Evolutionary conservation across 2,797 vertebrate species (phyloP), one percentile per base, ranked within the genome.

Genomic region (Manis pentadactyla): DNA sequence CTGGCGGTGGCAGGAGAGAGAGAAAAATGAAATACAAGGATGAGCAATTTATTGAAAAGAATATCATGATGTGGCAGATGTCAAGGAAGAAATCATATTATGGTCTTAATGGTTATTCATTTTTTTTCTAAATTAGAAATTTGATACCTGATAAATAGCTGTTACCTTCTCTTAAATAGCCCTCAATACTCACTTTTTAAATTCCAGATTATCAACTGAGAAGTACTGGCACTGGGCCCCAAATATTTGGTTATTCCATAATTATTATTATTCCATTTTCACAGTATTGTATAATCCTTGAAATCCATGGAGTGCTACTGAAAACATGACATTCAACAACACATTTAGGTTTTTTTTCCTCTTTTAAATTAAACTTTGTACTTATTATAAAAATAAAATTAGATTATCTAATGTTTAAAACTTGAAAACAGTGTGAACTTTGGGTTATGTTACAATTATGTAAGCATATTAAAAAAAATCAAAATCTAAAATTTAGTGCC

Each of bases 11-110:
- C 53, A 94, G 23, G n/a, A 88, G 91, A 92, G 37, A 82, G 18
- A 92, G 63, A 75, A 77, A 89, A 92, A 93, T 53, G 18, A 89
- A 90, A 83, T 77, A 92, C 85, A 69, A 39, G 71, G 49, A 64
- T 71, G 39, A 86, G 49, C 46, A 61, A 89, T 91, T 85, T 91
- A 93, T 88, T 77, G 31, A 25, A 57, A 95, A 94, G 74, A 95
- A 59, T 78, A 77, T 71, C 75, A 87, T 68, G 79, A 93, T 75
- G 57, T 75, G 29, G 27, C 55, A 90, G 17, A 7, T 93, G 46
- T 63, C 59, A 92, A 55, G 31, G 5, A 90, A 74, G 51, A 69
- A 84, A 92, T 79, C 14, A 31, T n/a, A 64, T 82, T 59, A 75
- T 57, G 51, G 18, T 49, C 81, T 87, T 81, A 88, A 94, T 34